A percentile compares a stretch with the other conserved stretches of the same genome.
Conservation (phyloP, 2,113 vertebrate genomes). For the Anhinga anhinga region DNA sequence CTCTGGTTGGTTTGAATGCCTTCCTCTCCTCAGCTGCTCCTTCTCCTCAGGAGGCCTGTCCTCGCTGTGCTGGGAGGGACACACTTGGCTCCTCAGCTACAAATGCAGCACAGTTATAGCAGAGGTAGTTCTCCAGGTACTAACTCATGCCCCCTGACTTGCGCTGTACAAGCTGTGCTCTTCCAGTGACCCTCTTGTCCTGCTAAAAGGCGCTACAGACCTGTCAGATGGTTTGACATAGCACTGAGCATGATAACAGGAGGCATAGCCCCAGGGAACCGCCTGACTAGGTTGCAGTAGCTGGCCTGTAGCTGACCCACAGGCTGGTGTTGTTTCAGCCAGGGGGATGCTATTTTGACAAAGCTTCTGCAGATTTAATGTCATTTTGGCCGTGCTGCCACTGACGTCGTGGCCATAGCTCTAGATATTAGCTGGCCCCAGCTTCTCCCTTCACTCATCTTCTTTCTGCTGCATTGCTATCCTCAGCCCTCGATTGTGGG, state of each 20-base stretch:
- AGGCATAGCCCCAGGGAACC: background rate
- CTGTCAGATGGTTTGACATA: background rate
- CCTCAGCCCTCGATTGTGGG: background rate
- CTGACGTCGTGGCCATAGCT: background rate
- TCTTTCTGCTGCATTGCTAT: background rate
- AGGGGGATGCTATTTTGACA: background rate
- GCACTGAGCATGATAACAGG: accelerated
- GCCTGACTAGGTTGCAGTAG: background rate
- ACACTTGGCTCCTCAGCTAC: accelerated
- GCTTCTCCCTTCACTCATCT: background rate
- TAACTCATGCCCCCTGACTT: background rate
- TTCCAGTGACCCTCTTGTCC: background rate
- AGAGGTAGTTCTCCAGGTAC: background rate
- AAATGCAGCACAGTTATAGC: background rate
- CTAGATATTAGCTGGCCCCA: background rate
- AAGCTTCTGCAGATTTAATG: background rate
- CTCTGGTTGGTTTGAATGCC: accelerated
- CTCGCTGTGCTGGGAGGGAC: background rate
- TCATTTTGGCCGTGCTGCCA: background rate
- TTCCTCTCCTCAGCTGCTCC: background rate
- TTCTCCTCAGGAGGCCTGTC: background rate
- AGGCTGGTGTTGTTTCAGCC: accelerated
- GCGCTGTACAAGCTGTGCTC: accelerated
- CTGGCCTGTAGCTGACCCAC: background rate
- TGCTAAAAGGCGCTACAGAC: accelerated